Evolutionary conservation across 2,113 vertebrate genomes (phyloP).

Genomic region (Salvelinus sp.): DNA sequence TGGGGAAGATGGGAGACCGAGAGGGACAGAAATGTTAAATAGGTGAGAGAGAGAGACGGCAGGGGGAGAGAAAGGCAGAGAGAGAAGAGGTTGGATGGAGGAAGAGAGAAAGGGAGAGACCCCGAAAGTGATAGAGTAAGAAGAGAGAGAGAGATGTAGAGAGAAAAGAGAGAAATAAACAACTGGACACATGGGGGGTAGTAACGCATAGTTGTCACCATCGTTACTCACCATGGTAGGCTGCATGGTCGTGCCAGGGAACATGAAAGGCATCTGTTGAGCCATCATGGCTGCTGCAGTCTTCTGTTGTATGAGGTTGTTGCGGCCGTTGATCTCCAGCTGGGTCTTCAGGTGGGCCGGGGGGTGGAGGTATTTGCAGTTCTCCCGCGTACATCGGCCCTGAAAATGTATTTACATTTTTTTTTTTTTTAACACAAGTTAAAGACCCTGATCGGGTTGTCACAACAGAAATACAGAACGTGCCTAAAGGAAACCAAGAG

Average conservation of each 20-base stretch:
- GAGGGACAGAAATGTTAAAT: background rate
- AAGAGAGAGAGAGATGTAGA: background rate
- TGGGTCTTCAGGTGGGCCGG: slow-evolving; percentile 98
- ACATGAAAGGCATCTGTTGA: slow-evolving; percentile 99
- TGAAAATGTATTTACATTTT: slow-evolving; percentile 57
- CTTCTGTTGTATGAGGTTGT: slow-evolving; percentile 99
- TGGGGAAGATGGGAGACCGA: background rate
- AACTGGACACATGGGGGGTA: too few species aligned
- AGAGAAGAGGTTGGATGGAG: background rate
- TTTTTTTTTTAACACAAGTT: background rate
- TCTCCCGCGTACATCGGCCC: slow-evolving; percentile 97
- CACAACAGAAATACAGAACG: background rate
- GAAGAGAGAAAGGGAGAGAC: background rate
- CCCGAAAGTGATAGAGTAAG: slow-evolving; percentile 11
- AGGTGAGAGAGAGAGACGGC: background rate
- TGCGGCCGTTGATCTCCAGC: slow-evolving; percentile 97
- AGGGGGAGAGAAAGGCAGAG: background rate
- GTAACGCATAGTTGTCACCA: background rate
- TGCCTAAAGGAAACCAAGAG: background rate
- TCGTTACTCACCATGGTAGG: slow-evolving; percentile 83
- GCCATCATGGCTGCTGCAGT: slow-evolving; percentile 97
- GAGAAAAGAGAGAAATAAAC: background rate
- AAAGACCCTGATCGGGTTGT: too few species aligned
- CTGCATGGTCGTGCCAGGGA: slow-evolving; percentile 93
- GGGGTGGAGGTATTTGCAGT: slow-evolving; percentile 99